phyloP scores from a whole-genome alignment of 2,113 vertebrate species.

The Callionymus lyra region DNA sequence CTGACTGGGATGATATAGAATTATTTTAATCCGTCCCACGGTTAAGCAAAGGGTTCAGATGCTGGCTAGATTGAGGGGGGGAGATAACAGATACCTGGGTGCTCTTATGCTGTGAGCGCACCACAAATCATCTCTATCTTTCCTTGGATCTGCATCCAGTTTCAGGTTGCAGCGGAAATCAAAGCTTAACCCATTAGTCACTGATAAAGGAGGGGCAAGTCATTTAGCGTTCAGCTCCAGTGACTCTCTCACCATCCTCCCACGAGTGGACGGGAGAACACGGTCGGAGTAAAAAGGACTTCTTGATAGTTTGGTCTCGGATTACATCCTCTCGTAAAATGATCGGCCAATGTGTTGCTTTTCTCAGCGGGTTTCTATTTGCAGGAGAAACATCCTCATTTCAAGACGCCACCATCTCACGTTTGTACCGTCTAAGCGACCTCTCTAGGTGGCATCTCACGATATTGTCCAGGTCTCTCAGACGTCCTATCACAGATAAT shows the following conservation, averaged over 20 bases:
- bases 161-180: slow-evolving; percentile 36
- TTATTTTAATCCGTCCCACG: slow-evolving; percentile 41
- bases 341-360: no score
- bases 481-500: no score
- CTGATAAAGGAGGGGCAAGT: slow-evolving; percentile 22
- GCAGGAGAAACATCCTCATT: no score
- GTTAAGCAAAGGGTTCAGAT: slow-evolving; percentile 20
- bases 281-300: no score
- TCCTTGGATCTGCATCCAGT: slow-evolving; percentile 34
- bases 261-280: no score
- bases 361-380: no score
- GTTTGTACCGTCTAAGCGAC: no score
- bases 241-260: slow-evolving; percentile 9
- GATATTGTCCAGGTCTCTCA: no score
- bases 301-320: no score
- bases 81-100: slow-evolving; percentile 38
- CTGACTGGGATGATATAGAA: slow-evolving; percentile 30
- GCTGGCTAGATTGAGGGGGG: slow-evolving; percentile 29
- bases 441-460: no score
- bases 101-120: slow-evolving; percentile 31
- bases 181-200: slow-evolving; percentile 48
- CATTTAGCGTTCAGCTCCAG: slow-evolving; percentile 12
- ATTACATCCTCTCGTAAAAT: no score
- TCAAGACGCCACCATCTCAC: no score
- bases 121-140: slow-evolving; percentile 48